phyloP scores from a whole-genome alignment of 2,113 vertebrate genomes.

The Nymphicus hollandicus region DNA sequence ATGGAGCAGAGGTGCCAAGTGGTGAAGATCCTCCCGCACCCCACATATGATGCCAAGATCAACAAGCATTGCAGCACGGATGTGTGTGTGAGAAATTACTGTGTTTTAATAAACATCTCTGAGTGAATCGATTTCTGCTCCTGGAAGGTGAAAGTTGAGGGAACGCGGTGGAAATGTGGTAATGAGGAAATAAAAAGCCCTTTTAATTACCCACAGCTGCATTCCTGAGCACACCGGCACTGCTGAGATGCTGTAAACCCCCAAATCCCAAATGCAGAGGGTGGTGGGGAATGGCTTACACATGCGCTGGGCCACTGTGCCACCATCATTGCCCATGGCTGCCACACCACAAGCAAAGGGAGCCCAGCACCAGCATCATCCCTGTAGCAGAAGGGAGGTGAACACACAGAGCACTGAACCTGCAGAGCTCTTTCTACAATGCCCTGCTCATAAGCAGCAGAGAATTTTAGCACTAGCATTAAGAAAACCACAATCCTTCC shows the following conservation, averaged over 20 bases:
- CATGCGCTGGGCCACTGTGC: rapidly evolving
- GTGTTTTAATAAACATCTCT: background rate
- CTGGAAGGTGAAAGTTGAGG: background rate
- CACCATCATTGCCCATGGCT: background rate
- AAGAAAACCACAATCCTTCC: background rate
- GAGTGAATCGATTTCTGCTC: background rate
- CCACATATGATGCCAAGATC: slow-evolving; percentile 69
- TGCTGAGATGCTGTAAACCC: background rate
- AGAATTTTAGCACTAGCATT: background rate
- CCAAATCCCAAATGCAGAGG: rapidly evolving
- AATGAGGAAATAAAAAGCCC: slow-evolving; percentile 18
- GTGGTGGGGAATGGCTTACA: background rate
- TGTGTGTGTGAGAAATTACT: rapidly evolving
- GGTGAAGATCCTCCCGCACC: slow-evolving; percentile 65
- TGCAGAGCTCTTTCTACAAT: background rate
- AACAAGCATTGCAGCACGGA: slow-evolving; percentile 54
- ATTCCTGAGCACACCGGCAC: background rate
- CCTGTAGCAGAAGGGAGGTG: background rate
- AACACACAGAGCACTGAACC: background rate
- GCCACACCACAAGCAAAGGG: background rate
- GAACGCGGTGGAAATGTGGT: background rate
- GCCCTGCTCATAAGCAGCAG: background rate
- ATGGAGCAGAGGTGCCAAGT: slow-evolving; percentile 78
- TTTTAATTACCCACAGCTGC: background rate
- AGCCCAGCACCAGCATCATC: background rate